Base-by-base conservation (phyloP, 2,888 invertebrate genomes). In the Ashinkailepas kermadecensis region DNA sequence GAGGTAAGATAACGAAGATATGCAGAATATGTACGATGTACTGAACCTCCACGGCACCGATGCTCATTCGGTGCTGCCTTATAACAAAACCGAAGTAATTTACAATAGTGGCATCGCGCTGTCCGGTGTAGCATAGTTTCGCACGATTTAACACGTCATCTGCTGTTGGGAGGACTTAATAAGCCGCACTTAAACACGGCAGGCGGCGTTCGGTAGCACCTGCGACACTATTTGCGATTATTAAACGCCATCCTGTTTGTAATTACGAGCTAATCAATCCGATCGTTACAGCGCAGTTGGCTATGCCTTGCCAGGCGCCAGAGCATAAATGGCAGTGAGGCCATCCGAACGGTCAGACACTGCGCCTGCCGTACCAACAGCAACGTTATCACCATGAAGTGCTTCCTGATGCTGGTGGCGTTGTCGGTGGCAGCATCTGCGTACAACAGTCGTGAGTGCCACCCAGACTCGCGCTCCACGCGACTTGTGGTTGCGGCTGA, bases 371-470 rank as follows among this genome's bases (percentile, higher is more conserved):
- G 39, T 3, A 4, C 39, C 39, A 39, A 4, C 39, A 39, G 39
- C 39, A 39, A 39, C 39, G 39, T 39, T 39, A 39, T 39, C 70
- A 15, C 25, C 39, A 70, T 70, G 70, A 70, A 70, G 70, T 70
- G 39, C 13, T 7, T 39, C 39, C 70, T 70, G 70, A 13, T 70
- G 7, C 70, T 70, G 70, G 15, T 39, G 15, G 23, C 15, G 70
- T 23, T 6, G 25, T 9, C 70, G 15, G 15, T 70, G 39, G 70
- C 70, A 4, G 39, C 23, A 39, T 12, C 70, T 6, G 15, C 39
- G 15, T 70, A 39, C 70, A 70, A 39, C 70, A 70, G 70, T 15
- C 70, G 70, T 70, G 70, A 70, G 70, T 67, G 21, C 39, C 39
- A 39, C 39, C 39, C 39, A 39, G 39, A 39, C 39, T 39, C 39